phyloP scores from a whole-genome alignment of 2,797 vertebrate species.

The Scomberomorus guttatus region DNA sequence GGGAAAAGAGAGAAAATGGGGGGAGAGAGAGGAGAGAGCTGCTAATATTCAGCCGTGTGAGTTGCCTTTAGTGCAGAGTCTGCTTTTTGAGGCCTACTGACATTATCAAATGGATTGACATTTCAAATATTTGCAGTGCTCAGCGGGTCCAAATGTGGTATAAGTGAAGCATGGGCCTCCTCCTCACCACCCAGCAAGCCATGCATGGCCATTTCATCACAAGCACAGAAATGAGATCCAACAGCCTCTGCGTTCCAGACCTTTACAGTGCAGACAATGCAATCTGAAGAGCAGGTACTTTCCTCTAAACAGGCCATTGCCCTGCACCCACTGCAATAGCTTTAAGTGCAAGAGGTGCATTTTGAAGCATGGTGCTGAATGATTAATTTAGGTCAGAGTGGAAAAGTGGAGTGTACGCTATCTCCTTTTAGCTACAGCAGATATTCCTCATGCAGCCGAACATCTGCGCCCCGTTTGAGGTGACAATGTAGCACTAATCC shows the following conservation, averaged over 20 bases:
- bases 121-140: slow-evolving; percentile 94
- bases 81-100: slow-evolving; percentile 89
- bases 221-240: slow-evolving; percentile 87
- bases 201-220: slow-evolving; percentile 91
- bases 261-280: slow-evolving; percentile 72
- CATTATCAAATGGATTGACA: slow-evolving; percentile 95
- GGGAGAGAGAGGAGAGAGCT: slow-evolving; percentile 24
- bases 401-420: not conserved
- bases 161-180: slow-evolving; percentile 85
- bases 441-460: slow-evolving; percentile 21
- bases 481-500: slow-evolving; percentile 50
- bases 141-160: slow-evolving; percentile 88
- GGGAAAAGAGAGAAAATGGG: not conserved
- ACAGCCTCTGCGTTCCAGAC: slow-evolving; percentile 81
- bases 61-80: slow-evolving; percentile 84
- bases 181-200: slow-evolving; percentile 79
- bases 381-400: slow-evolving; percentile 59
- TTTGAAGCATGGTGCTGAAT: slow-evolving; percentile 39
- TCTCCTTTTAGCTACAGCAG: slow-evolving; percentile 30
- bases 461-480: slow-evolving; percentile 25
- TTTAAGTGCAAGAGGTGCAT: slow-evolving; percentile 49
- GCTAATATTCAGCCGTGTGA: slow-evolving; percentile 78
- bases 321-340: slow-evolving; percentile 16
- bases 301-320: slow-evolving; percentile 51
- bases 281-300: slow-evolving; percentile 61